Evolutionary conservation across 2,797 vertebrate genomes (phyloP).

Genomic region (Enteromius anoplus): DNA sequence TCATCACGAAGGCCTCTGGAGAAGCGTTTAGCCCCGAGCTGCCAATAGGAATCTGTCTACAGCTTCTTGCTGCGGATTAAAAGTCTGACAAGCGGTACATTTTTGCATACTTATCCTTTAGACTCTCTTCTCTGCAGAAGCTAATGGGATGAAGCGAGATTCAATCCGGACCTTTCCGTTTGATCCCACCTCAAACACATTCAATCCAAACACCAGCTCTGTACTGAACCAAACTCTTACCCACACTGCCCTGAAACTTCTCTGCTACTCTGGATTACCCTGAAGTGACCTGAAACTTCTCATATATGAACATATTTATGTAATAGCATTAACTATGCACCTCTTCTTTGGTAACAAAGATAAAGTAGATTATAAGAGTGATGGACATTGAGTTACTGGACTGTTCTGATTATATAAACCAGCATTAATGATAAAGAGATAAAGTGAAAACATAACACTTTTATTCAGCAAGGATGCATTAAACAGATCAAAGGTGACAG

Average conservation of each 20-base stretch:
- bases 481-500: neutral
- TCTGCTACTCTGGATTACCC: neutral
- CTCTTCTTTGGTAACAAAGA: neutral
- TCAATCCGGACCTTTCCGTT: neutral
- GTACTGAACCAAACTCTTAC: conserved; percentile 8
- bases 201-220: neutral
- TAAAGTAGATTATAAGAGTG: neutral
- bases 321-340: neutral
- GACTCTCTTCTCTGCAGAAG: conserved; percentile 7
- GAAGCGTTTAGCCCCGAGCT: neutral
- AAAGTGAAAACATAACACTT: neutral
- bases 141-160: conserved; percentile 17
- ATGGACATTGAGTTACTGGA: neutral
- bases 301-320: neutral
- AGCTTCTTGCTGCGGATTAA: neutral
- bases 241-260: neutral
- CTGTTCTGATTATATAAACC: neutral
- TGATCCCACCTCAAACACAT: conserved; percentile 21
- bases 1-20: neutral
- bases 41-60: conserved; percentile 8
- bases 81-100: neutral
- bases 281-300: conserved; percentile 1
- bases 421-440: neutral
- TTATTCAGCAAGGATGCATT: neutral
- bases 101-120: conserved; percentile 18